phyloP scores from a whole-genome alignment of 2,113 vertebrate species.

The Carassius carassius region DNA sequence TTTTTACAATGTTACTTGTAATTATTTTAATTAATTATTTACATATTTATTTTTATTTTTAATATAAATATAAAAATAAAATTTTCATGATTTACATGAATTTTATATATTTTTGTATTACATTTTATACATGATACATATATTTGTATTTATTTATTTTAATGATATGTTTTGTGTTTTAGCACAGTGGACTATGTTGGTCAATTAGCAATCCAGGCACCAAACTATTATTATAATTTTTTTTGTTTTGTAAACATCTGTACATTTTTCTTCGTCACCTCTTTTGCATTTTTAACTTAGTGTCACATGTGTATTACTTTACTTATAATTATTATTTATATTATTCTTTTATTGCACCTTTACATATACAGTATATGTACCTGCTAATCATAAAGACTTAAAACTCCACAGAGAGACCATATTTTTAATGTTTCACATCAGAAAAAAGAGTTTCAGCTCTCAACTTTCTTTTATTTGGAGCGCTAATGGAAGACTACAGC shows the following conservation, averaged over 20 bases:
- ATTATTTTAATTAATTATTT: no score
- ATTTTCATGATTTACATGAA: no score
- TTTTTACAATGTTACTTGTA: no score
- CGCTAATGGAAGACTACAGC: constrained; percentile 74
- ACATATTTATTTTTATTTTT: no score
- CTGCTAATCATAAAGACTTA: neutral
- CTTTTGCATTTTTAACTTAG: neutral
- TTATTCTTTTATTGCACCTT: neutral
- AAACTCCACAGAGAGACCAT: neutral
- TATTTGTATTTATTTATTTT: no score
- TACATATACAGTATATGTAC: neutral
- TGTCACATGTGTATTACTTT: constrained; percentile 1
- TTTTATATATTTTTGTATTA: no score
- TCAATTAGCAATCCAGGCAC: neutral
- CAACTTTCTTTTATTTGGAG: constrained; percentile 73
- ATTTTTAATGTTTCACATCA: constrained; percentile 8
- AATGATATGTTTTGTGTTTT: neutral
- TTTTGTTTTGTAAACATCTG: neutral
- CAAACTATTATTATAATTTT: neutral
- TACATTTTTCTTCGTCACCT: neutral
- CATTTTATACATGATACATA: no score
- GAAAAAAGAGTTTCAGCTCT: constrained; percentile 59
- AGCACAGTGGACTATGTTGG: neutral
- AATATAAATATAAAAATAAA: no score
- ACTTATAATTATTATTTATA: no score